Percentiles rank a stretch among this genome's conserved stretches.
Conservation (phyloP, 92 coral and sea anemone genomes). For the Isaurus tuberculatus region DNA sequence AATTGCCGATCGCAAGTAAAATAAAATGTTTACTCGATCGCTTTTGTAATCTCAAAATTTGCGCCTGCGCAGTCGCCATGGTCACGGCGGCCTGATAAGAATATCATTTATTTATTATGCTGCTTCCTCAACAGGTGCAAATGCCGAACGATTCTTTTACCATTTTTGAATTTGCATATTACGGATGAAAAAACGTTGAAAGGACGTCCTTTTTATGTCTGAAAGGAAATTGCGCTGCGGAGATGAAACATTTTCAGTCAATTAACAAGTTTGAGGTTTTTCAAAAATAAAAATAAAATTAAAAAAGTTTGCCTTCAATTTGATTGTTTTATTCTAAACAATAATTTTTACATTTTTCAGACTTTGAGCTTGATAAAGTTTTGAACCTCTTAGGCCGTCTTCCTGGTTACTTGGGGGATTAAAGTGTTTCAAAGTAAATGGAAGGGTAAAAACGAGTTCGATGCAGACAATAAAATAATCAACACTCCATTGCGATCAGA, state of each 20-base stretch:
- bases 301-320: neutral
- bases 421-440: neutral
- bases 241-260: neutral
- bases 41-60: constrained; percentile 9
- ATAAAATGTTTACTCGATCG: neutral
- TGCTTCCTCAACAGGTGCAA: constrained; percentile 31
- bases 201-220: constrained; percentile 1
- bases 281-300: neutral
- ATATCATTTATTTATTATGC: constrained; percentile 40
- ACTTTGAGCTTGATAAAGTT: neutral
- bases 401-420: neutral
- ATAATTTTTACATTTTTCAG: neutral
- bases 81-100: constrained; percentile 24
- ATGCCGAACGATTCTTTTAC: constrained; percentile 1
- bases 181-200: constrained; percentile 1
- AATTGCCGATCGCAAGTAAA: constrained; percentile 28
- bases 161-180: constrained; percentile 39
- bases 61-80: constrained; percentile 45
- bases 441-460: neutral
- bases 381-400: neutral
- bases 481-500: neutral
- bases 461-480: neutral
- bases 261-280: constrained; percentile 20
- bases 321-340: neutral
- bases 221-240: neutral